phyloP scores from a whole-genome alignment of 2,797 vertebrate species.

The Morus bassanus region DNA sequence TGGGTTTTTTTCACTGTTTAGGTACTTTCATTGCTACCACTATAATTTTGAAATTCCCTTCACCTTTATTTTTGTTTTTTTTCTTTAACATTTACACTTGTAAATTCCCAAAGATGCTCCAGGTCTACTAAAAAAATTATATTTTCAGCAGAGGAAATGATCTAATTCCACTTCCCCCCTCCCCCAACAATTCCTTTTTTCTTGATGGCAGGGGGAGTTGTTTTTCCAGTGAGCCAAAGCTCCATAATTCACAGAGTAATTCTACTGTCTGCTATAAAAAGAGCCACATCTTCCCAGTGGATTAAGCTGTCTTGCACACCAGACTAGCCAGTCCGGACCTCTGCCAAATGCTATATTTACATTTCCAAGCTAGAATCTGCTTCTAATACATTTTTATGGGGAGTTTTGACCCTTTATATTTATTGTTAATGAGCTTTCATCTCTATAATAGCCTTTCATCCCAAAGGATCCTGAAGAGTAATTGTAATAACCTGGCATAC shows the following conservation, averaged over 20 bases:
- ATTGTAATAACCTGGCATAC: conserved; percentile 50
- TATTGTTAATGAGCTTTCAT: conserved; percentile 63
- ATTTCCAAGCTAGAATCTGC: conserved; percentile 62
- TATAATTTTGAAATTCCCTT: neutral
- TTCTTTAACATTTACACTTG: neutral
- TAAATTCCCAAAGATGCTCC: neutral
- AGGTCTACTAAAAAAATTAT: neutral
- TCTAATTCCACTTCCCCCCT: neutral
- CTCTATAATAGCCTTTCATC: conserved; percentile 50
- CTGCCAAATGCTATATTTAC: conserved; percentile 60
- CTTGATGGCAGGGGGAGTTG: neutral
- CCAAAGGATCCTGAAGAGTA: conserved; percentile 54
- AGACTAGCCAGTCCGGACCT: neutral
- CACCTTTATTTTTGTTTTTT: neutral
- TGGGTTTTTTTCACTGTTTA: neutral
- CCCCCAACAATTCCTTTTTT: neutral
- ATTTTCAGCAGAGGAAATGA: neutral
- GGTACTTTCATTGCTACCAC: neutral
- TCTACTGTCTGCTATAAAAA: conserved; percentile 11
- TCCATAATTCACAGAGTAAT: conserved; percentile 3
- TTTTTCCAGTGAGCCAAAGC: neutral
- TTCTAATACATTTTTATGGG: conserved; percentile 62
- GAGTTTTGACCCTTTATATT: conserved; percentile 64
- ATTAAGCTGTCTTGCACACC: conserved; percentile 20
- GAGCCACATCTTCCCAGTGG: conserved; percentile 25